Conservation (phyloP, 2,113 vertebrate genomes). For the Muntiacus muntjak region DNA sequence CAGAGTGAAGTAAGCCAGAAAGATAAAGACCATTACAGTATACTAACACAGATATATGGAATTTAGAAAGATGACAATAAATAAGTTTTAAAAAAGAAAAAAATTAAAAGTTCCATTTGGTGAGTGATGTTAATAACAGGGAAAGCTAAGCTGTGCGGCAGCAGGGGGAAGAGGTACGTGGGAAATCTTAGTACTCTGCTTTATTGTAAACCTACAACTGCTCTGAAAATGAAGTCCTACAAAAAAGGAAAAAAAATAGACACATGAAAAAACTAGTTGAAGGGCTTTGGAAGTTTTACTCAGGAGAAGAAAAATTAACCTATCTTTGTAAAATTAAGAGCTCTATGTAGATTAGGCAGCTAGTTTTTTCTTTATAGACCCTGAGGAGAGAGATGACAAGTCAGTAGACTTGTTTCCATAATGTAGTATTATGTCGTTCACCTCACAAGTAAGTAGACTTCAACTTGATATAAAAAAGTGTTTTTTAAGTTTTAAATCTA, state of each 20-base stretch:
- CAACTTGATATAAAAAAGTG: neutral
- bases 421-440: neutral
- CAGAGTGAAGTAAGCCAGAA: no score
- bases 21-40: no score
- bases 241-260: neutral
- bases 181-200: neutral
- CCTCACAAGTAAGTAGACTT: neutral
- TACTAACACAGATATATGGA: no score
- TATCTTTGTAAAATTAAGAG: neutral
- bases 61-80: neutral
- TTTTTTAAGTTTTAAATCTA: neutral
- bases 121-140: neutral
- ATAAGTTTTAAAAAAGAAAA: neutral
- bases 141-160: accelerated
- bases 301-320: neutral
- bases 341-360: neutral
- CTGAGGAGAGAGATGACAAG: neutral
- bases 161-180: neutral
- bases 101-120: neutral
- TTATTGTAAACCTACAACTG: neutral
- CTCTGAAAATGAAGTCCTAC: neutral
- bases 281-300: neutral
- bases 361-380: neutral
- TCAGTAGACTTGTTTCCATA: neutral
- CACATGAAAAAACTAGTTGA: neutral